Evolutionary conservation across 2,113 vertebrate genomes (phyloP), one percentile per base, ranked within the genome.

Genomic region (Carettochelys insculpta): DNA sequence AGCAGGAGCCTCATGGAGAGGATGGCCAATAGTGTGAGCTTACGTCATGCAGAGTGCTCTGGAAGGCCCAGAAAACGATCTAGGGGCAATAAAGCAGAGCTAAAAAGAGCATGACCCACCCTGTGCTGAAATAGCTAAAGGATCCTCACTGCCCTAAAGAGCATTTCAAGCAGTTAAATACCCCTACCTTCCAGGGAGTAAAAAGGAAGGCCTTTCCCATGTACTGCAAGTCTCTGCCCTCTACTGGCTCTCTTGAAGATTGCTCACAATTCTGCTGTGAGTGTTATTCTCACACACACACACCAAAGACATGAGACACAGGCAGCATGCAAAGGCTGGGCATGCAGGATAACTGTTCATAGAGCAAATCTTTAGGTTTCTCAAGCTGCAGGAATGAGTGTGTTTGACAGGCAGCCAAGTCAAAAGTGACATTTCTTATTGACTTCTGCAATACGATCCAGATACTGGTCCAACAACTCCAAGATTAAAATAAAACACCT

Each of bases 221-320:
- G 24, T 50, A 4, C 52, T 92, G 94, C 92, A 87, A 82, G 50
- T 2, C 82, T 92, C 93, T 97, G 97, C 97, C 97, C 96, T 94
- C 97, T 97, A 1, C 94, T 89, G 97, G 95, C 75, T 6, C 4
- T 83, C 17, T 47, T 52, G 47, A 24, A n/a, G 86, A 82, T 73
- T 71, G 89, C 85, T 71, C 76, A 34, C 4, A 53, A 11, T 56
- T 34, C 82, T 1, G 48, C 51, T 2, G 47, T 19, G 51, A 56
- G 73, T 56, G 65, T 0, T 52, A 43, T 48, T 12, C 14, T 50
- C 48, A 3, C 48, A 12, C 48, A 12, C 48, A 3, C 48, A 11
- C 48, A 6, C 48, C 11, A 50, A 50, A 50, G 11, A 82, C 78
- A 0, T 0, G 5, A 9, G 38, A 82, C 82, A 58, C 3, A 80